Conservation (phyloP, 2,113 vertebrate genomes). For the Xenopus borealis region DNA sequence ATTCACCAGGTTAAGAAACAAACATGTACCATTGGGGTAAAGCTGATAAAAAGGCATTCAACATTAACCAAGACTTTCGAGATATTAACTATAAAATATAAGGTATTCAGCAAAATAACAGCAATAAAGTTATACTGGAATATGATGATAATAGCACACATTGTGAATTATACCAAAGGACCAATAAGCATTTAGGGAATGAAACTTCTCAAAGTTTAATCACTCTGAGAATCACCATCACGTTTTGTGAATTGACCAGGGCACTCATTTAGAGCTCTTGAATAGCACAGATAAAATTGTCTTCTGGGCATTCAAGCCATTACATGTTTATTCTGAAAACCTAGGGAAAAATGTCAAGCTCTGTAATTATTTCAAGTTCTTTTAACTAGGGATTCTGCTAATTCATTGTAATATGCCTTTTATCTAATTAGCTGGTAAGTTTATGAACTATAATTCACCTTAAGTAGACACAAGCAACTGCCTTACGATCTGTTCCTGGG, state of each 20-base stretch:
- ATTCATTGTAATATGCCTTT: not conserved
- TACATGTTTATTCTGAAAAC: not conserved
- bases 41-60: no score
- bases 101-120: no score
- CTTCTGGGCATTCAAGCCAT: not conserved
- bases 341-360: not conserved
- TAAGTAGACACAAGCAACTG: not conserved
- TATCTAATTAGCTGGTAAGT: not conserved
- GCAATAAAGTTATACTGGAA: no score
- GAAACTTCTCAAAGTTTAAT: not conserved
- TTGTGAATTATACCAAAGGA: no score
- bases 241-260: not conserved
- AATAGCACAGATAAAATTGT: not conserved
- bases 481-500: not conserved
- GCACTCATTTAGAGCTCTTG: not conserved
- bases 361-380: conserved; percentile 3
- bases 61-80: no score
- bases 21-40: no score
- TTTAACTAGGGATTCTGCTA: not conserved
- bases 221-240: not conserved
- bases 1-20: no score
- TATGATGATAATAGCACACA: no score
- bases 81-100: no score
- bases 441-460: conserved; percentile 3
- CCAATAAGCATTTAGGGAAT: not conserved